Evolutionary conservation across 2,888 invertebrate species (phyloP).

Genomic region (Dasysyrphus tricinctus): DNA sequence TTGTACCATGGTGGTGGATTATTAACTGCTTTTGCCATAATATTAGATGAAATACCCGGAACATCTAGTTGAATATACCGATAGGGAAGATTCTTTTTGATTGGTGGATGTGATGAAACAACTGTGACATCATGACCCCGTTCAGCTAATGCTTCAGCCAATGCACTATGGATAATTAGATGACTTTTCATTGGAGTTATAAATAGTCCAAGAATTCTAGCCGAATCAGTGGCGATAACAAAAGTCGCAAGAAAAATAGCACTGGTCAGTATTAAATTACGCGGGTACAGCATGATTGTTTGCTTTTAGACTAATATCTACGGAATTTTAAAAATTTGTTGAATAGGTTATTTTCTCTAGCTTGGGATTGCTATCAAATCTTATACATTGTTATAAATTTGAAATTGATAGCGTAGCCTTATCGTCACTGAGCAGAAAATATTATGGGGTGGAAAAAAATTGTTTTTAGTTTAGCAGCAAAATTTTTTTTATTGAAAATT

Average conservation of each 20-base stretch:
- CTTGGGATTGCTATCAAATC: neutral
- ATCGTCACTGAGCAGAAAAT: too few species aligned
- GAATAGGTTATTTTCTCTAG: neutral
- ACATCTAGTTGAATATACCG: conserved; percentile 16
- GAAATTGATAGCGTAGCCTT: neutral
- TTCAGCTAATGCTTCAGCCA: conserved; percentile 78
- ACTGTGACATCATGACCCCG: conserved; percentile 80
- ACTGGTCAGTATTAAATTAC: neutral
- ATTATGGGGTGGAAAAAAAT: too few species aligned
- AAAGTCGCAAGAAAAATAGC: neutral
- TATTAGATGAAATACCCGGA: neutral
- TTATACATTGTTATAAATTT: too few species aligned
- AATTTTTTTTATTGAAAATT: too few species aligned
- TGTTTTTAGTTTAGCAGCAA: too few species aligned
- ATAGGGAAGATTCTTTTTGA: conserved; percentile 3
- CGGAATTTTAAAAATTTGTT: neutral
- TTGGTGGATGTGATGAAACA: conserved; percentile 75
- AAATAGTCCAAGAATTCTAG: conserved; percentile 79
- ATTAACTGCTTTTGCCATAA: neutral
- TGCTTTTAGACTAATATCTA: neutral
- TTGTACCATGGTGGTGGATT: conserved; percentile 7
- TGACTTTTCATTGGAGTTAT: conserved; percentile 80
- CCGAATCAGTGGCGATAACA: conserved; percentile 3
- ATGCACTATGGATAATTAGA: conserved; percentile 78
- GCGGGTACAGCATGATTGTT: neutral